phyloP scores from a whole-genome alignment of 2,797 vertebrate genomes.

The Meriones psammophilus region DNA sequence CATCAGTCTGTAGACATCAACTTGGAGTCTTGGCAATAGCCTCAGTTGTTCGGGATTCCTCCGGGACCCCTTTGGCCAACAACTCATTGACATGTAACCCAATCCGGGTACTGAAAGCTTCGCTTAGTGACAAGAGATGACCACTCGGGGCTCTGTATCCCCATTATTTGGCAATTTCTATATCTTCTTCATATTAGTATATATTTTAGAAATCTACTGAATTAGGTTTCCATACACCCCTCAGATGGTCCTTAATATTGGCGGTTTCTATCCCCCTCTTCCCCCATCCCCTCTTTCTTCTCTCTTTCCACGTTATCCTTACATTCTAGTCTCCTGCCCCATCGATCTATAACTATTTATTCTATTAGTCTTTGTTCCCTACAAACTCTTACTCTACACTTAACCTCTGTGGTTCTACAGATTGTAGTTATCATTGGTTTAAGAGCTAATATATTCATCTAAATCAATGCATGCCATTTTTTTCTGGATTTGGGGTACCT shows the following conservation, averaged over 20 bases:
- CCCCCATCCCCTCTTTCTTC: background rate
- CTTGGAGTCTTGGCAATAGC: background rate
- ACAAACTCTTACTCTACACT: background rate
- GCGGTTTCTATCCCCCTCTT: background rate
- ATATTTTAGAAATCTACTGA: background rate
- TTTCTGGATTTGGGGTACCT: background rate
- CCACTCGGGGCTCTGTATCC: background rate
- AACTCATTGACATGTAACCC: too few species aligned
- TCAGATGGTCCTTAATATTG: background rate
- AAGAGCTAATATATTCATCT: background rate
- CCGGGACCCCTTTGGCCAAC: background rate
- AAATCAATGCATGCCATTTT: background rate
- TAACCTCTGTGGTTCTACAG: background rate
- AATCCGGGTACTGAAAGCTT: background rate
- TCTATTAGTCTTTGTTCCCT: background rate
- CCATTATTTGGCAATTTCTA: background rate
- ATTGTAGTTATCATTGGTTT: background rate
- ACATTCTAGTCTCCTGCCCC: background rate
- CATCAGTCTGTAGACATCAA: background rate
- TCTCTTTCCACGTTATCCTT: background rate
- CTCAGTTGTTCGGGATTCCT: background rate
- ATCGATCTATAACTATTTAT: background rate
- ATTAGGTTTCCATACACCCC: background rate
- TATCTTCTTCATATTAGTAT: background rate
- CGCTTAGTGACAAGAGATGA: background rate